Base-by-base conservation (phyloP, 1,140 invertebrate species). In the Nephotettix cincticeps region DNA sequence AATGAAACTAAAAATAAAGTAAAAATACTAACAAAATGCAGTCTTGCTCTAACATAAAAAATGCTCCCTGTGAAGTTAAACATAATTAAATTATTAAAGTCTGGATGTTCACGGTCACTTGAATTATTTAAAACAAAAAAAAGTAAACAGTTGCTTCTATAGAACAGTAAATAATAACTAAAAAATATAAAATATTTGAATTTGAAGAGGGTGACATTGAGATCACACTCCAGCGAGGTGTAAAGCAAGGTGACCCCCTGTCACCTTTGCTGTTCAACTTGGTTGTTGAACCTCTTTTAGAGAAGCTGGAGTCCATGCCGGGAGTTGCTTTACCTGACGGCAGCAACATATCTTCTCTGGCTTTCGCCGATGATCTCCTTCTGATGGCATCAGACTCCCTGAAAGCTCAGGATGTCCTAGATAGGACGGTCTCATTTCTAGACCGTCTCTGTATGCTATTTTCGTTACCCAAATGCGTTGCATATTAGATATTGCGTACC, bases 211-310 rank as follows among this genome's bases (percentile, higher is more conserved):
- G 51, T 9, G 17, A 4, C 6, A 56, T 56, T 21, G 51, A 56
- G 19, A 23, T 56, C 14, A 23, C 19, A 4, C 54, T 45, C 0
- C 32, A 25, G 25, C 17, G 75, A 1, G 80, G 79, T n/a, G 79
- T 80, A 0, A 74, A 75, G 29, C 80, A 81, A 70, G 79, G 80
- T 0, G 79, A 79, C 58, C 78, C 77, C 0, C 63, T 82, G 1
- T 72, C 74, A 0, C 75, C 74, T 0, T 11, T 79, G 17, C 71
- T 81, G 3, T 81, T 81, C 36, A 79, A 80, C 32, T 45, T 78
- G 54, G 73, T 74, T 1, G 71, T 81, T 51, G 77, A 80, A 25
- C 76, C 63, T 13, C n/a, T 74, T 13, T 25, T 77, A 11, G n/a
- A 30, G 9, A 3, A 1, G 13, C 36, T 75, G 30, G 29, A 73